These are phyloP conservation scores for Aporophyla nigra DNA, from an alignment of 2,888 invertebrate genomes.

Conservation along the genomic window DNA sequence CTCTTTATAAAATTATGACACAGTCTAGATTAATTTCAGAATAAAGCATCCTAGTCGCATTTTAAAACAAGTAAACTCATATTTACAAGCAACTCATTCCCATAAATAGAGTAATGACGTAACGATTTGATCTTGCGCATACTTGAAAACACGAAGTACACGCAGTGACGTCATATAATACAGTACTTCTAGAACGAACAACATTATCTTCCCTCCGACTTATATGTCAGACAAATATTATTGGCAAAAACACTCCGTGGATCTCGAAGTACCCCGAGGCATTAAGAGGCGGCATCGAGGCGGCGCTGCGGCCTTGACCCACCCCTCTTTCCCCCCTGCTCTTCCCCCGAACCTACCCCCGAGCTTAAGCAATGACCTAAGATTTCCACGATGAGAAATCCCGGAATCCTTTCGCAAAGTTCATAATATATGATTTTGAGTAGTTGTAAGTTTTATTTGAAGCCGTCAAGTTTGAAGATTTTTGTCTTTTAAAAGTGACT, in stretches of 20 bases:
- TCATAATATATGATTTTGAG: constrained; percentile 35
- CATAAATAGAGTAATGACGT: constrained; percentile 19
- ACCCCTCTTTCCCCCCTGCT: constrained; percentile 45
- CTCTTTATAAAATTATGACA: no score
- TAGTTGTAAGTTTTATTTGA: constrained; percentile 4
- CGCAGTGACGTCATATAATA: constrained; percentile 34
- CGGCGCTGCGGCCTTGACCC: constrained; percentile 73
- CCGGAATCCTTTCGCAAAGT: constrained; percentile 46
- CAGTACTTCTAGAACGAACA: constrained; percentile 29
- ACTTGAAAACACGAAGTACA: constrained; percentile 10
- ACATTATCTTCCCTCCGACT: constrained; percentile 41
- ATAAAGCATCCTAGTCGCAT: no score
- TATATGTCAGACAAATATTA: constrained; percentile 59
- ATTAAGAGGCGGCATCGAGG: constrained; percentile 72
- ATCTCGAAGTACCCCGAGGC: constrained; percentile 63
- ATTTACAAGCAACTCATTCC: background rate
- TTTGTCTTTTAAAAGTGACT: background rate
- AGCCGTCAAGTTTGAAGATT: background rate
- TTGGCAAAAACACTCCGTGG: constrained; percentile 62
- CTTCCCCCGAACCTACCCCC: constrained; percentile 43
- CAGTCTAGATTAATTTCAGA: background rate
- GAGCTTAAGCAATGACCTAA: constrained; percentile 74
- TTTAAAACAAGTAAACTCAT: constrained; percentile 3
- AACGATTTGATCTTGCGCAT: constrained; percentile 21
- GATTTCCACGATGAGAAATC: constrained; percentile 69